phyloP scores from a whole-genome alignment of 92 coral and sea anemone species.

The Palythoa grandiflora region DNA sequence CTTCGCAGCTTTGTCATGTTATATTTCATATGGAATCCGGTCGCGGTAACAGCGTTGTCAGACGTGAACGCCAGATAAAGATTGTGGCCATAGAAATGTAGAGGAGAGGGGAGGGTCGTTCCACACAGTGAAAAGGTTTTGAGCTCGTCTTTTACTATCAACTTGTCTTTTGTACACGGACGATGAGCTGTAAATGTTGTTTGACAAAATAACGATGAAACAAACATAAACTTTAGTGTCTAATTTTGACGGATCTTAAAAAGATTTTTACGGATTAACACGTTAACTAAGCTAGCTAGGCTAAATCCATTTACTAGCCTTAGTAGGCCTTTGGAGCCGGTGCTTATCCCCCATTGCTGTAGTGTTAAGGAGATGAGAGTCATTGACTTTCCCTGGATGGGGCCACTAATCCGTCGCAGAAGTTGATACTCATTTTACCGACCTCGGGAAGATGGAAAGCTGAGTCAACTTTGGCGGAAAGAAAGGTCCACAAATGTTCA shows the following conservation, averaged over 20 bases:
- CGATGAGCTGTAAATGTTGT: slow-evolving; percentile 38
- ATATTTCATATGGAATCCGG: slow-evolving; percentile 74
- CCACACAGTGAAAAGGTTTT: slow-evolving; percentile 68
- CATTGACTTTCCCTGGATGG: no score
- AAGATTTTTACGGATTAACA: no score
- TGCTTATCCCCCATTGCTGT: no score
- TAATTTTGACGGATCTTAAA: background rate
- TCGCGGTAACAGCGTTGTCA: slow-evolving; percentile 42
- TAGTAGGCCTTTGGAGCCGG: no score
- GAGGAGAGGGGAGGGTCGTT: slow-evolving; percentile 59
- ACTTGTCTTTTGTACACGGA: slow-evolving; percentile 62
- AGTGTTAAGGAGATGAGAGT: no score
- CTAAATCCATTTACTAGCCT: no score
- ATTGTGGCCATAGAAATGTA: slow-evolving; percentile 58
- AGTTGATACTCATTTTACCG: no score
- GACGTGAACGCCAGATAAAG: slow-evolving; percentile 68
- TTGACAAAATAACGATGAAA: background rate
- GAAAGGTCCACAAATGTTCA: no score
- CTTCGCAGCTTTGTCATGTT: slow-evolving; percentile 69
- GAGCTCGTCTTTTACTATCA: slow-evolving; percentile 70
- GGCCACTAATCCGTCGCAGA: no score
- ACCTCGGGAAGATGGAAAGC: no score
- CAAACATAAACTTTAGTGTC: background rate
- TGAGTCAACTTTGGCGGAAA: no score
- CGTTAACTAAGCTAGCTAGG: no score